Conservation (phyloP, 2,113 vertebrate species). For the Verasper variegatus region DNA sequence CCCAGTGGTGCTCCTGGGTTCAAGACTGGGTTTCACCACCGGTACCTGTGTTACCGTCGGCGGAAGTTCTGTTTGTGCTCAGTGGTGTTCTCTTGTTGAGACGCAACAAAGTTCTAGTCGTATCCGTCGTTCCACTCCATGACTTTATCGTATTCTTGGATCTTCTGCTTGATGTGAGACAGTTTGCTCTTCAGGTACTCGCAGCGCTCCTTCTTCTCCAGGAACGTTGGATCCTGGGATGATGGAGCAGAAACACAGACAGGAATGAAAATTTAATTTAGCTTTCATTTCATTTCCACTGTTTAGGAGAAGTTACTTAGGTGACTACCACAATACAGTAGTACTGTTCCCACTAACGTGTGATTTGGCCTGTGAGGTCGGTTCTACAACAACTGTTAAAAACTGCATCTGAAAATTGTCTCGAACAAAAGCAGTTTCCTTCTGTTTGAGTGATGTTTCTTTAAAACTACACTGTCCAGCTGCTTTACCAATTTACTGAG, state of each 20-base stretch:
- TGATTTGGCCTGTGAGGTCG: no score
- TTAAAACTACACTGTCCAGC: no score
- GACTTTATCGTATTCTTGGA: constrained; percentile 97
- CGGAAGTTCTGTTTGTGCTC: not conserved
- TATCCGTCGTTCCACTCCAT: constrained; percentile 92
- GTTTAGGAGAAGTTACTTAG: not conserved
- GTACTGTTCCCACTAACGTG: no score
- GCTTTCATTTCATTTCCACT: not conserved
- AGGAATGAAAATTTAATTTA: not conserved
- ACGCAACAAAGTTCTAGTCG: constrained; percentile 57
- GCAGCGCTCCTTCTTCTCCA: constrained; percentile 97
- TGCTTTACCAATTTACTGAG: no score
- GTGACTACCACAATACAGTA: not conserved
- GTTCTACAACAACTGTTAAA: no score
- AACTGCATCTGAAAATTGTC: no score
- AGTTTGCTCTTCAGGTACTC: constrained; percentile 98
- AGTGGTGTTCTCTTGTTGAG: not conserved
- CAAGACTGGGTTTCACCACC: not conserved
- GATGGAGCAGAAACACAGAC: not conserved
- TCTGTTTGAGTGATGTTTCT: no score
- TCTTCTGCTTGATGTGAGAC: constrained; percentile 96
- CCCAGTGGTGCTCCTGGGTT: not conserved
- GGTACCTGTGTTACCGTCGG: not conserved
- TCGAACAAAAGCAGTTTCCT: no score
- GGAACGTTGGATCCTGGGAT: constrained; percentile 90